These are phyloP conservation scores for Tyrophagus putrescentiae DNA, from an alignment of 1,140 invertebrate genomes.

Conservation along the genomic window DNA sequence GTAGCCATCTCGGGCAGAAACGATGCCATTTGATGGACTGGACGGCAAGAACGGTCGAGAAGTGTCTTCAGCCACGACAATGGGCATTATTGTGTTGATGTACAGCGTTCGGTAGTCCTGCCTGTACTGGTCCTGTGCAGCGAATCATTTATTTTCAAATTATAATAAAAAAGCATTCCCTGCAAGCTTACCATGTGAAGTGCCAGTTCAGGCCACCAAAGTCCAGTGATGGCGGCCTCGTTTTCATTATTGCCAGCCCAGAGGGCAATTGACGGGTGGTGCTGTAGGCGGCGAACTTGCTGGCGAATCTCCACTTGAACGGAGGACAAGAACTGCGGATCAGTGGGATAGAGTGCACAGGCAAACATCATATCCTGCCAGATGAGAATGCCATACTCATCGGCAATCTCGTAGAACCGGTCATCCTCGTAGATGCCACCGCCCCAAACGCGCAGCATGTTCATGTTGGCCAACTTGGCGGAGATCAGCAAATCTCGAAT, in stretches of 20 bases:
- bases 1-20: constrained; percentile 57
- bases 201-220: constrained; percentile 46
- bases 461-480: constrained; percentile 66
- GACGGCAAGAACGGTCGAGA: constrained; percentile 57
- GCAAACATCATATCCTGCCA: constrained; percentile 86
- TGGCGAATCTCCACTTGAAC: constrained; percentile 64
- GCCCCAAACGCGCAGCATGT: constrained; percentile 91
- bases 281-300: constrained; percentile 63
- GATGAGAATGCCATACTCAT: constrained; percentile 33
- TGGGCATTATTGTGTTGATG: constrained; percentile 51
- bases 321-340: constrained; percentile 49
- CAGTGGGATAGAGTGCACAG: constrained; percentile 80
- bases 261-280: constrained; percentile 72
- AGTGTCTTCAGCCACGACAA: constrained; percentile 47
- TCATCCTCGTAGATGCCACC: constrained; percentile 89
- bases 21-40: constrained; percentile 76
- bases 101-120: constrained; percentile 75
- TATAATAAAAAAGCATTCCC: not conserved
- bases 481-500: constrained; percentile 47
- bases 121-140: constrained; percentile 34
- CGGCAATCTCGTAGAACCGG: constrained; percentile 62
- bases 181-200: not conserved
- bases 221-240: constrained; percentile 65
- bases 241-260: constrained; percentile 80
- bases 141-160: constrained; percentile 33